A percentile compares a stretch with the other conserved stretches of the same genome.
phyloP scores from a whole-genome alignment of 1,140 invertebrate species.

The Zaprionus camerounensis region DNA sequence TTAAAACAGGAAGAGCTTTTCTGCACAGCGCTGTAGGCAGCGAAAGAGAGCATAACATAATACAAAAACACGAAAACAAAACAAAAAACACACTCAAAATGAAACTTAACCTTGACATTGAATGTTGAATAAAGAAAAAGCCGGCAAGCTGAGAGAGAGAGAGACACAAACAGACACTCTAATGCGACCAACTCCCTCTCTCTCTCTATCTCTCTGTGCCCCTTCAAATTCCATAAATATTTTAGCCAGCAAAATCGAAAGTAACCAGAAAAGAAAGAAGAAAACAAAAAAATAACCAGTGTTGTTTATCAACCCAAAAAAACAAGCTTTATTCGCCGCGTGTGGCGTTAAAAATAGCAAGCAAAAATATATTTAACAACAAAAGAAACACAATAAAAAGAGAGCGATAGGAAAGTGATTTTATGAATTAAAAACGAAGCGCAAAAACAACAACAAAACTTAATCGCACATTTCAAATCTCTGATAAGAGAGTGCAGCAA shows the following conservation, averaged over 20 bases:
- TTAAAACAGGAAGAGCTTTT: slow-evolving; percentile 75
- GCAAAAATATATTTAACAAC: slow-evolving; percentile 38
- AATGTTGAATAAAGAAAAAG: slow-evolving; percentile 57
- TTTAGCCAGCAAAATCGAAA: slow-evolving; percentile 50
- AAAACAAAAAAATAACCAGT: slow-evolving; percentile 12
- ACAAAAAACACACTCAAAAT: slow-evolving; percentile 61
- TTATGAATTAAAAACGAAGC: slow-evolving; percentile 43
- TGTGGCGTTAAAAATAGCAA: slow-evolving; percentile 76
- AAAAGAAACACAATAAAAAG: slow-evolving; percentile 13
- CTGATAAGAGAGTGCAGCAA: slow-evolving; percentile 49
- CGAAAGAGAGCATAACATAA: slow-evolving; percentile 50
- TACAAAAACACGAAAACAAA: slow-evolving; percentile 62
- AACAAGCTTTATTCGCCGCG: slow-evolving; percentile 41
- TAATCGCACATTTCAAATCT: slow-evolving; percentile 27
- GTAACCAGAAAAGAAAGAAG: slow-evolving; percentile 24
- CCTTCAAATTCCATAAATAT: slow-evolving; percentile 32
- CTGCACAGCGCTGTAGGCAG: slow-evolving; percentile 55
- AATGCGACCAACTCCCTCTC: background rate
- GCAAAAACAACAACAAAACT: slow-evolving; percentile 51
- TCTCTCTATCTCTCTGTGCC: background rate
- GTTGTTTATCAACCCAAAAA: slow-evolving; percentile 57
- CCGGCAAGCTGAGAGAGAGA: slow-evolving; percentile 47
- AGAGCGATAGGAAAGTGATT: slow-evolving; percentile 55
- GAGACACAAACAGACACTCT: slow-evolving; percentile 6
- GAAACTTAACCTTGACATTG: slow-evolving; percentile 80